These are phyloP conservation scores for Megalopta genalis DNA, from an alignment of 1,140 invertebrate genomes.

Conservation along the genomic window DNA sequence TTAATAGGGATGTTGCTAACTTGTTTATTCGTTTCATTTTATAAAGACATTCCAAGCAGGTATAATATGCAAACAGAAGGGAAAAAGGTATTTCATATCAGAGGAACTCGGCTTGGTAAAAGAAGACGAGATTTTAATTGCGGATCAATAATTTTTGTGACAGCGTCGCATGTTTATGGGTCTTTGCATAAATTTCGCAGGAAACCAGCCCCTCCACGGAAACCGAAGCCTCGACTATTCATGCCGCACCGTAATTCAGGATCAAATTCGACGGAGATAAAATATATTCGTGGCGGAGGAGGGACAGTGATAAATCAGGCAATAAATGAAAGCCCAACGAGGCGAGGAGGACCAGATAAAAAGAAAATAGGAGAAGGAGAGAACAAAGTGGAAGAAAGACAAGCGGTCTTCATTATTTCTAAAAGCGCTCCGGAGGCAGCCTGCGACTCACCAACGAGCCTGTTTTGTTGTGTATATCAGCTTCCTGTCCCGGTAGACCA, in stretches of 20 bases:
- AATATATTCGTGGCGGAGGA: conserved; percentile 53
- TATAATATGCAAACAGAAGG: too few species aligned
- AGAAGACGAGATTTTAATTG: conserved; percentile 14
- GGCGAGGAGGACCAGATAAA: conserved; percentile 51
- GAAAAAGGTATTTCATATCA: too few species aligned
- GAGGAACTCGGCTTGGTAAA: too few species aligned
- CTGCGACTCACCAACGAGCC: conserved; percentile 30
- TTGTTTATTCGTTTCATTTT: too few species aligned
- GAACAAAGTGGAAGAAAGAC: conserved; percentile 43
- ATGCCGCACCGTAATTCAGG: conserved; percentile 57
- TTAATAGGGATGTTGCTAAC: too few species aligned
- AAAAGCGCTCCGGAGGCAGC: conserved; percentile 55
- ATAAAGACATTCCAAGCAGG: background rate
- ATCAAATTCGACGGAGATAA: conserved; percentile 61
- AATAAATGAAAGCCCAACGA: conserved; percentile 62
- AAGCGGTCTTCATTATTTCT: conserved; percentile 64
- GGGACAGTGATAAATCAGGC: conserved; percentile 57
- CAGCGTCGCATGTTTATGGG: background rate
- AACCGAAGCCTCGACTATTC: conserved; percentile 5
- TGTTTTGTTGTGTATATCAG: conserved; percentile 38
- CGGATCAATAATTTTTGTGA: conserved; percentile 30
- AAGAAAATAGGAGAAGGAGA: conserved; percentile 47
- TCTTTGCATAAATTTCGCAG: conserved; percentile 38
- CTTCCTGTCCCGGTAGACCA: background rate
- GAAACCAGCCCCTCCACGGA: background rate